A percentile compares a stretch with the other conserved stretches of the same genome.
Conservation (phyloP, 2,113 vertebrate species). For the Leucopsar rothschildi region DNA sequence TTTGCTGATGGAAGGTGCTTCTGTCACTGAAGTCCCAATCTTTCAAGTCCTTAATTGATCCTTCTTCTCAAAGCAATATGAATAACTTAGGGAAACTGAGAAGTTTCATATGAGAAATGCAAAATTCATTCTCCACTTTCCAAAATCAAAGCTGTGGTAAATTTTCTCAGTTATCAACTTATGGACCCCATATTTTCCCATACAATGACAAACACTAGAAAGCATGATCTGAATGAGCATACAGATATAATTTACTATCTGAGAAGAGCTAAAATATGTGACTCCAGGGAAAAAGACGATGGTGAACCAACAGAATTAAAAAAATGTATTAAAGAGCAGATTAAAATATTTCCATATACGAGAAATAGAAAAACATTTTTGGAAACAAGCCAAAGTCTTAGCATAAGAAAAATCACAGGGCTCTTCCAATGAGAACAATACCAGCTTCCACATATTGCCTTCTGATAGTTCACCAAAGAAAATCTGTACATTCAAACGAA, state of each 20-base stretch:
- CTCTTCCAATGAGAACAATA: neutral
- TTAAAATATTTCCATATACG: neutral
- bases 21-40: neutral
- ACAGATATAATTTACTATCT: neutral
- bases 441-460: neutral
- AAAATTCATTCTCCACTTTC: neutral
- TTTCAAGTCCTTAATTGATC: neutral
- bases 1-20: neutral
- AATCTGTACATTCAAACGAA: neutral
- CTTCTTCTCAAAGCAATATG: neutral
- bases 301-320: neutral
- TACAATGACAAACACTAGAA: neutral
- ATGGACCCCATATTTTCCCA: neutral
- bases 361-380: neutral
- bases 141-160: neutral
- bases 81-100: neutral
- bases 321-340: neutral
- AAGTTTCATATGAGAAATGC: neutral
- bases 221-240: neutral
- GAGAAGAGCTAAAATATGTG: neutral
- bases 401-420: neutral
- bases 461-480: neutral
- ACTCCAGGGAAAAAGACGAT: neutral
- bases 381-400: neutral
- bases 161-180: neutral